Conservation (phyloP, 2,113 vertebrate species). For the Alligator sinensis region DNA sequence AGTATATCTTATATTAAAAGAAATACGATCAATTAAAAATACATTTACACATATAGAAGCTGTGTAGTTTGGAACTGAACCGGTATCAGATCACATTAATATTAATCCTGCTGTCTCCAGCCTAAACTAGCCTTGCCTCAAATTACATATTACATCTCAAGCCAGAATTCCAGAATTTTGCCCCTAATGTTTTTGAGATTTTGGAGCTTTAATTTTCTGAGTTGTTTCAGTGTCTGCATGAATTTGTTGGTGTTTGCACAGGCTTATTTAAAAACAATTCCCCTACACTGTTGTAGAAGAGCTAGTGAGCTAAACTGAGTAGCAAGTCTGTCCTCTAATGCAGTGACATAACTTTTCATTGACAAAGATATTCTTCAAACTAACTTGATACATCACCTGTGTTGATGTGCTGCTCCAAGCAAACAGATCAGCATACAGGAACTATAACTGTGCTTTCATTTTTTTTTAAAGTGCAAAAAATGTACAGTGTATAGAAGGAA, state of each 20-base stretch:
- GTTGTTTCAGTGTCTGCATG: constrained; percentile 7
- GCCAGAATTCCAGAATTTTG: constrained; percentile 30
- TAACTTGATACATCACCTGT: constrained; percentile 51
- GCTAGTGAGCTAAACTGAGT: constrained; percentile 38
- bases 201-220: neutral
- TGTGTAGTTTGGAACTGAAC: neutral
- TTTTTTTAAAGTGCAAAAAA: constrained; percentile 57
- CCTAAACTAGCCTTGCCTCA: constrained; percentile 21
- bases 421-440: constrained; percentile 58
- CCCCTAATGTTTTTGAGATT: neutral
- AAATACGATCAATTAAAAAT: neutral
- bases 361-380: constrained; percentile 67
- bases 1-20: too few relatives aligned
- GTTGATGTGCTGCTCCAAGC: constrained; percentile 66
- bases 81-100: neutral
- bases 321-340: constrained; percentile 32
- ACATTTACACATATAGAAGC: neutral
- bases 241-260: constrained; percentile 51
- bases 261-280: constrained; percentile 23
- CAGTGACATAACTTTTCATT: constrained; percentile 73
- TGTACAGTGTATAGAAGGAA: constrained; percentile 43
- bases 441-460: constrained; percentile 46
- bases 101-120: constrained; percentile 18
- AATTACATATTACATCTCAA: constrained; percentile 12
- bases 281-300: constrained; percentile 6